Evolutionary conservation across 30 jellyfish, hydroid and myxozoan species (phyloP), one percentile per base, ranked within the genome.

Genomic region (Sanderia malayensis): DNA sequence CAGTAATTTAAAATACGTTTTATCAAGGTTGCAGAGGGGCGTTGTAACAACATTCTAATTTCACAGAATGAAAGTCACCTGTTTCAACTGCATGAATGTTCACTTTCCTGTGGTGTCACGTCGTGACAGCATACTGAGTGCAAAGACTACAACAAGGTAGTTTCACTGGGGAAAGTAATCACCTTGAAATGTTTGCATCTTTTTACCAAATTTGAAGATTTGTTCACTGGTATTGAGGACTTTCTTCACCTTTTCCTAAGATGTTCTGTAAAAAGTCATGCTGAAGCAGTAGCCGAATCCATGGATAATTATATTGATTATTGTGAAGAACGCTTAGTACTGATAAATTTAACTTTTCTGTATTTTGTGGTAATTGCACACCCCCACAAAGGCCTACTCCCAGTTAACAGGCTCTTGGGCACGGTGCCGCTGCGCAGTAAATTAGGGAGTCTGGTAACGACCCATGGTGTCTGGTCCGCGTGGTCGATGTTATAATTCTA

Each of bases 51-150:
- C 46, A 41, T 19, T 67, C 46, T 67, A n/a, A 67, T 67, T 22
- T 2, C 80, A 21, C 45, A 67, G 66, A 67, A 67, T 44, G 80
- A 67, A 67, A 44, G 41, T 15, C 19, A 44, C 80, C 45, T 67
- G 66, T 67, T 69, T 69, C 46, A 69, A 69, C 30, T 69, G 81
- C 81, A 69, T 46, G 81, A 2, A 46, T 69, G 81, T 46, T 69
- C 81, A 44, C 22, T 69, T 67, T 67, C 69, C 37, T 69, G 69
- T 69, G 81, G 81, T 25, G 81, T 69, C n/a, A 69, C 81, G 46
- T 44, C 81, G 10, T 41, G 81, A 46, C 68, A 69, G 37, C 57
- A 69, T 17, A 27, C 70, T 69, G 69, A 25, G 53, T 69, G 81
- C 81, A 69, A 20, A 69, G 69, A 69, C 25, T 44, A 46, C 81